Evolutionary conservation across 1,140 invertebrate genomes (phyloP), one percentile per base, ranked within the genome.

Genomic region (Tetraneura akinire): DNA sequence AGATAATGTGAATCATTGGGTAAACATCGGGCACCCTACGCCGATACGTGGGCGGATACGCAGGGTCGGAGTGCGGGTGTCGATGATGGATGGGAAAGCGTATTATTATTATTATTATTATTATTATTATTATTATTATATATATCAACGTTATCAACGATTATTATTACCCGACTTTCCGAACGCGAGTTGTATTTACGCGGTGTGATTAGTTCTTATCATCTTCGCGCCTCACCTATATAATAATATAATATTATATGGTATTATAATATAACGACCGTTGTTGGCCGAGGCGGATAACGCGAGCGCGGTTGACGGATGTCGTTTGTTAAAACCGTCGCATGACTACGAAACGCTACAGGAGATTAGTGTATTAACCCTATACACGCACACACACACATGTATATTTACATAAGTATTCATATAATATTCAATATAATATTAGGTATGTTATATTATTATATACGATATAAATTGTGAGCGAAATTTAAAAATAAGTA

Each of bases 1-100:
- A 74, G 71, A 74, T 74, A 74, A 74, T 74, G 51, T 74, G 71
- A 74, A 74, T 74, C 71, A 74, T 74, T 74, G 71, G 51, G 71
- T 74, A 74, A 74, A 74, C 71, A 74, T n/a, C 29, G 49, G 71
- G 32, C 49, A 57, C 49, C 71, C 49, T 16, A 37, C 21, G 29
- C 51, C 9, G 8, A n/a, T 21, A 0, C 1, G 8, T 3, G 1
- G 37, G 10, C 42, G 66, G 13, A 3, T 42, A 5, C 45, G 45
- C 23, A 14, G 1, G n/a, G 21, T 1, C 2, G 18, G 53, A 29
- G 13, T 11, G n/a, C 5, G 49, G 70, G 29, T 2, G 64, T 29
- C 16, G 71, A 74, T 74, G 71, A 74, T 74, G 71, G 71, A 74
- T 74, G 71, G 42, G 68, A 2, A n/a, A 23, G 32, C n/a, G n/a